A percentile compares a stretch with the other conserved stretches of the same genome.
phyloP scores from a whole-genome alignment of 2,113 vertebrate genomes.

The Oostethus manadensis region DNA sequence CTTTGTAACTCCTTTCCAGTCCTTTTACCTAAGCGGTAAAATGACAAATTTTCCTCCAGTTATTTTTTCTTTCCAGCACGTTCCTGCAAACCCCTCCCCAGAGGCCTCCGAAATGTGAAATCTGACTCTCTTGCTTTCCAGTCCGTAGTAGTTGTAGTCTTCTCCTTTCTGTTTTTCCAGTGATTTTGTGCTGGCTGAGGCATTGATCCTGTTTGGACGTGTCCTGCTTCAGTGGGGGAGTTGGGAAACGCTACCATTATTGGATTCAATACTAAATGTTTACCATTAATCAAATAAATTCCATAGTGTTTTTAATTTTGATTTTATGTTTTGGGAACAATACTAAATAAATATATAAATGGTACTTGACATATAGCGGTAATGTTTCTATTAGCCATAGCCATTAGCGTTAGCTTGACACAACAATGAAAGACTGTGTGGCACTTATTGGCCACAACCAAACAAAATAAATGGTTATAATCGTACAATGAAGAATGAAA shows the following conservation, averaged over 20 bases:
- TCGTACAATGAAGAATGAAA: no score
- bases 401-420: no score
- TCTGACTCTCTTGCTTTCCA: conserved; percentile 39
- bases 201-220: conserved; percentile 50
- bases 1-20: conserved; percentile 9
- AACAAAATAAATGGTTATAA: no score
- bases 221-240: conserved; percentile 31
- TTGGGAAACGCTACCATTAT: neutral
- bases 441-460: no score
- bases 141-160: conserved; percentile 13
- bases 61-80: neutral
- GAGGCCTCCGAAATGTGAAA: conserved; percentile 34
- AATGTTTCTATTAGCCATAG: neutral
- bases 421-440: no score
- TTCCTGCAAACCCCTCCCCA: conserved; percentile 10
- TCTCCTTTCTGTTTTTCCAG: conserved; percentile 21
- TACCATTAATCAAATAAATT: neutral
- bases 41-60: conserved; percentile 16
- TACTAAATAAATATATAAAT: neutral
- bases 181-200: conserved; percentile 30
- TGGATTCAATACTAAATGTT: neutral
- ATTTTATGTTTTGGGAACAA: neutral
- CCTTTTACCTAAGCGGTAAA: conserved; percentile 9
- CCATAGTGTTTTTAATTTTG: neutral
- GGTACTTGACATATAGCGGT: neutral